Evolutionary conservation across 1,140 invertebrate species (phyloP).

Genomic region (Leptestheria dahalacensis): DNA sequence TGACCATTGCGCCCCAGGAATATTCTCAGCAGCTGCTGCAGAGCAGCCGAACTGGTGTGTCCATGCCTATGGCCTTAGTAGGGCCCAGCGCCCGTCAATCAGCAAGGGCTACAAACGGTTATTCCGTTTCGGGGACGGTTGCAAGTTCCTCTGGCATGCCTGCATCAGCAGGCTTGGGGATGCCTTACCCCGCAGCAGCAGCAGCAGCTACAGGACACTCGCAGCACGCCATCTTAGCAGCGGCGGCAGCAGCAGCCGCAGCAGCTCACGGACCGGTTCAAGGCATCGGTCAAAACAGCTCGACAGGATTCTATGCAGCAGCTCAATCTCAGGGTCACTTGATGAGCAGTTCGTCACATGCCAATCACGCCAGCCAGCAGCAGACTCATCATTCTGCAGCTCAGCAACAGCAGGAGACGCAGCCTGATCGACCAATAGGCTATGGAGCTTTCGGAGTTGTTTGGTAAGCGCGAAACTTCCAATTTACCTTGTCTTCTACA

Average conservation of each 20-base stretch:
- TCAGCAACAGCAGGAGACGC: constrained; percentile 38
- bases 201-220: constrained; percentile 1
- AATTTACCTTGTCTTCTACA: not conserved
- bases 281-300: not conserved
- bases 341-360: not conserved
- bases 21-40: constrained; percentile 5
- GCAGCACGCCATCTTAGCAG: constrained; percentile 4
- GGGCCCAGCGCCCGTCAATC: constrained; percentile 9
- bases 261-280: no score
- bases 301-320: not conserved
- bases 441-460: constrained; percentile 99
- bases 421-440: constrained; percentile 94
- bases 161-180: constrained; percentile 5
- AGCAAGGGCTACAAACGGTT: not conserved
- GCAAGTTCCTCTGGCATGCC: not conserved
- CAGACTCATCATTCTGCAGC: not conserved
- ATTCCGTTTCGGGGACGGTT: not conserved
- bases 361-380: not conserved
- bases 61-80: constrained; percentile 8
- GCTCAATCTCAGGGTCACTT: not conserved
- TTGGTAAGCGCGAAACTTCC: constrained; percentile 56
- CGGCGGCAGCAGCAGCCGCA: not conserved
- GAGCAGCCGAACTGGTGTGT: not conserved
- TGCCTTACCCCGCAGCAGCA: not conserved
- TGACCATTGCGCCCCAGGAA: constrained; percentile 10